Evolutionary conservation across 2,888 invertebrate genomes (phyloP).

Genomic region (Sminthurinus aureus): DNA sequence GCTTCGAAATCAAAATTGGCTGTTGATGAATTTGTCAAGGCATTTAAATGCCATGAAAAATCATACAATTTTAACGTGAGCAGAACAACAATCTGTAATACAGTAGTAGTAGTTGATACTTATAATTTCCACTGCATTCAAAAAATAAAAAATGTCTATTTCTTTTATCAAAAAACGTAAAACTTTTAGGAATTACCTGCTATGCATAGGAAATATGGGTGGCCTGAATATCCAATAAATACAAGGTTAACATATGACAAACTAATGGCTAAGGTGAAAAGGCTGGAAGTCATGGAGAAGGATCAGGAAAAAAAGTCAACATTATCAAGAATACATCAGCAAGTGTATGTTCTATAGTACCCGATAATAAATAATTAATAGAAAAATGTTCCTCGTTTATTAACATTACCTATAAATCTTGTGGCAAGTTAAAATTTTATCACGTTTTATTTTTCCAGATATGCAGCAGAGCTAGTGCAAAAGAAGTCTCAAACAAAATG

Average conservation of each 20-base stretch:
- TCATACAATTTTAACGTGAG: conserved; percentile 9
- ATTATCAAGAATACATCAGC: neutral
- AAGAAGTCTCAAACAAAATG: conserved; percentile 5
- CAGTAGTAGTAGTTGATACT: no score
- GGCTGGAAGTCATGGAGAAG: neutral
- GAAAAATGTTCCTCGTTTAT: no score
- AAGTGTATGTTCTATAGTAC: neutral
- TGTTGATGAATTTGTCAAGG: conserved; percentile 22
- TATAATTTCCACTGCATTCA: no score
- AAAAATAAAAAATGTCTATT: neutral
- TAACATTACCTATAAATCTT: no score
- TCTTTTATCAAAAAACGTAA: neutral
- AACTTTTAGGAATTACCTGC: neutral
- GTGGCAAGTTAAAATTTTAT: neutral
- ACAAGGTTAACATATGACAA: conserved; percentile 1
- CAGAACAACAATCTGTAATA: neutral
- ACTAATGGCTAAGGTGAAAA: neutral
- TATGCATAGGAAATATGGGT: conserved; percentile 1
- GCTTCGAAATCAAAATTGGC: conserved; percentile 12
- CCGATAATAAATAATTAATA: neutral
- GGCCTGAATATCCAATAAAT: conserved; percentile 5
- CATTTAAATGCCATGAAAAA: conserved; percentile 14
- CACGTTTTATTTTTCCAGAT: neutral
- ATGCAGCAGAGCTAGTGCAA: neutral
- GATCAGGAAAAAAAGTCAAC: neutral